Percentiles rank a stretch among this genome's conserved stretches.
Conservation (phyloP, 2,797 vertebrate species). For the Avahi laniger region DNA sequence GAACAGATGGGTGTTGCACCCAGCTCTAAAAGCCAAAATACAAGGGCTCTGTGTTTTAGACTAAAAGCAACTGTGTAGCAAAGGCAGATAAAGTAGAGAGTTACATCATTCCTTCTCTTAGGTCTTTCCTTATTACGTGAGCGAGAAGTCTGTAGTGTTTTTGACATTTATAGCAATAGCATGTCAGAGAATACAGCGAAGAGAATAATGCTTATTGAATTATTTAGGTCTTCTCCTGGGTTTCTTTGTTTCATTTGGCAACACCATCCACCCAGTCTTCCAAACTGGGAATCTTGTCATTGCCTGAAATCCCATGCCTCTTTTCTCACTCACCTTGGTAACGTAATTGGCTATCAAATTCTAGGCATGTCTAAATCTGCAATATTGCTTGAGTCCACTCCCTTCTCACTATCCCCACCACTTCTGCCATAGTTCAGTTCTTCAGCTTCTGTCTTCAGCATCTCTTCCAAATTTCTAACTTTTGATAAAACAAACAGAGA, state of each 20-base stretch:
- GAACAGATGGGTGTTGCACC: constrained; percentile 63
- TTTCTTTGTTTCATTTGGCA: background rate
- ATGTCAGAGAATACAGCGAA: background rate
- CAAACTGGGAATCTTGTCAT: background rate
- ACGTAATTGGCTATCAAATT: background rate
- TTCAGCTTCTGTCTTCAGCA: background rate
- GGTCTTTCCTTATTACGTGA: background rate
- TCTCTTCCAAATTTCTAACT: background rate
- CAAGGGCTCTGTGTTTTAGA: constrained; percentile 5
- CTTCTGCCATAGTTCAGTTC: background rate
- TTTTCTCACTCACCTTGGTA: background rate
- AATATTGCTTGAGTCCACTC: background rate
- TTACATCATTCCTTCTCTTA: background rate
- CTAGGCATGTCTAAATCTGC: background rate
- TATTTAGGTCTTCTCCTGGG: background rate
- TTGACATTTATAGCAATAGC: background rate
- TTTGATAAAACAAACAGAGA: background rate
- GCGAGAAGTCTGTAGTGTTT: background rate
- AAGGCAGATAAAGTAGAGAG: background rate
- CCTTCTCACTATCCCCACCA: background rate
- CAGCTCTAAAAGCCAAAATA: constrained; percentile 51
- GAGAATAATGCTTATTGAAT: background rate
- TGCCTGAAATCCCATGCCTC: background rate
- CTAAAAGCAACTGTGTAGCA: background rate
- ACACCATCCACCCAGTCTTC: background rate